Percentiles rank a stretch among this genome's conserved stretches.
phyloP scores from a whole-genome alignment of 2,113 vertebrate genomes.

The Erythrocercus mccallii region DNA sequence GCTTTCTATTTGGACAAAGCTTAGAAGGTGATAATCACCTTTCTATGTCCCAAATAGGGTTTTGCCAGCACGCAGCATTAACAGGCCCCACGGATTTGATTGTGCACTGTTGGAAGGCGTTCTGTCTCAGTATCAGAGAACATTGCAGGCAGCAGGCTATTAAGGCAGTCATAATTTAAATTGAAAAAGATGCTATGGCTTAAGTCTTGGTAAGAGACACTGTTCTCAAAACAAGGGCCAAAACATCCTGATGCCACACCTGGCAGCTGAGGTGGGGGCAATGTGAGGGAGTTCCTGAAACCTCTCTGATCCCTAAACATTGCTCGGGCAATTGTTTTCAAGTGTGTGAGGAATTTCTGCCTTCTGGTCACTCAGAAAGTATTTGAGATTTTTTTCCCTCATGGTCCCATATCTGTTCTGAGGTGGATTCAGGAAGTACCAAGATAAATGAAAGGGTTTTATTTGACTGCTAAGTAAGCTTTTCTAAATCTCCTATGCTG shows the following conservation, averaged over 20 bases:
- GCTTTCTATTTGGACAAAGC: conserved; percentile 17
- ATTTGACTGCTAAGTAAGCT: conserved; percentile 25
- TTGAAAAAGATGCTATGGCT: background rate
- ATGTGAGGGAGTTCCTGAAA: background rate
- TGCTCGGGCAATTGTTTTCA: background rate
- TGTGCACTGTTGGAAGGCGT: conserved; percentile 24
- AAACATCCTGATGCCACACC: background rate
- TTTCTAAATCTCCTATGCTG: conserved; percentile 42
- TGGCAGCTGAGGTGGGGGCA: background rate
- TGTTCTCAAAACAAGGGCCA: background rate
- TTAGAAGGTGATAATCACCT: conserved; percentile 50
- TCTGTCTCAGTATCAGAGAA: conserved; percentile 26
- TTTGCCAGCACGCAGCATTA: background rate
- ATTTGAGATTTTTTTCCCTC: background rate
- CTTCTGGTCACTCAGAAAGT: background rate
- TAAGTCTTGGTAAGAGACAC: background rate
- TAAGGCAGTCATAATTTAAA: conserved; percentile 34
- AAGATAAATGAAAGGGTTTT: conserved; percentile 40
- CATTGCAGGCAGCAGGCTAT: conserved; percentile 31
- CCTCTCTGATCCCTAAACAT: background rate
- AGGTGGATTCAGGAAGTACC: conserved; percentile 4
- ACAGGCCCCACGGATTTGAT: background rate
- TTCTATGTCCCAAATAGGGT: background rate
- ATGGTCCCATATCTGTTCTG: background rate
- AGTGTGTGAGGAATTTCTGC: background rate